Evolutionary conservation across 2,888 invertebrate species (phyloP).

Genomic region (Tachystola acroxantha): DNA sequence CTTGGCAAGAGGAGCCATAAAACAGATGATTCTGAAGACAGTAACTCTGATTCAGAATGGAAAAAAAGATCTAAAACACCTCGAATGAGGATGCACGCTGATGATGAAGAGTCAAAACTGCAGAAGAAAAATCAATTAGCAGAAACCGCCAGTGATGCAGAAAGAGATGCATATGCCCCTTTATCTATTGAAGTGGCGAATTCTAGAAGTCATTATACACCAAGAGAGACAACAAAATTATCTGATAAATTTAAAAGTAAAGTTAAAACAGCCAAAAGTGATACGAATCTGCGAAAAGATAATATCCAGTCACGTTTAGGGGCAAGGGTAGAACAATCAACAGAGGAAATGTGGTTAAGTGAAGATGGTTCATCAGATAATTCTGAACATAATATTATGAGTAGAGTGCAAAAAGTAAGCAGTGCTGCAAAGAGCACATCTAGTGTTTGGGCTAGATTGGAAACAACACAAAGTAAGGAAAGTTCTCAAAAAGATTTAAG

Average conservation of each 20-base stretch:
- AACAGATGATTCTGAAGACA: constrained; percentile 53
- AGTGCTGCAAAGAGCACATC: constrained; percentile 47
- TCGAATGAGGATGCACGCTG: constrained; percentile 93
- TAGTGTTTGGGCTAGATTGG: constrained; percentile 79
- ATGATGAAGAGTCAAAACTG: constrained; percentile 85
- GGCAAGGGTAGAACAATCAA: constrained; percentile 38
- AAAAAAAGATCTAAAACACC: constrained; percentile 81
- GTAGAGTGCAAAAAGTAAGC: constrained; percentile 69
- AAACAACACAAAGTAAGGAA: constrained; percentile 31
- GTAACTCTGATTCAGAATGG: constrained; percentile 77
- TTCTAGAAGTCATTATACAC: constrained; percentile 39
- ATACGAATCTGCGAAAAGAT: constrained; percentile 21
- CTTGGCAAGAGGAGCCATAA: constrained; percentile 50
- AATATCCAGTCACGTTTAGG: constrained; percentile 56
- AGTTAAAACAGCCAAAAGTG: constrained; percentile 23
- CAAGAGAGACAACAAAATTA: constrained; percentile 43
- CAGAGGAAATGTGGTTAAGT: constrained; percentile 14
- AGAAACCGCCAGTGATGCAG: constrained; percentile 27
- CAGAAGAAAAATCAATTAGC: constrained; percentile 40
- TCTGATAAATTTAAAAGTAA: constrained; percentile 60
- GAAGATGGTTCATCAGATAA: constrained; percentile 34
- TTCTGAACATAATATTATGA: constrained; percentile 61
- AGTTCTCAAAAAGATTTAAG: constrained; percentile 50
- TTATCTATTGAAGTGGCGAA: constrained; percentile 65
- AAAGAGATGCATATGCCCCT: constrained; percentile 49